phyloP scores from a whole-genome alignment of 2,113 vertebrate species.

The Chitala chitala region DNA sequence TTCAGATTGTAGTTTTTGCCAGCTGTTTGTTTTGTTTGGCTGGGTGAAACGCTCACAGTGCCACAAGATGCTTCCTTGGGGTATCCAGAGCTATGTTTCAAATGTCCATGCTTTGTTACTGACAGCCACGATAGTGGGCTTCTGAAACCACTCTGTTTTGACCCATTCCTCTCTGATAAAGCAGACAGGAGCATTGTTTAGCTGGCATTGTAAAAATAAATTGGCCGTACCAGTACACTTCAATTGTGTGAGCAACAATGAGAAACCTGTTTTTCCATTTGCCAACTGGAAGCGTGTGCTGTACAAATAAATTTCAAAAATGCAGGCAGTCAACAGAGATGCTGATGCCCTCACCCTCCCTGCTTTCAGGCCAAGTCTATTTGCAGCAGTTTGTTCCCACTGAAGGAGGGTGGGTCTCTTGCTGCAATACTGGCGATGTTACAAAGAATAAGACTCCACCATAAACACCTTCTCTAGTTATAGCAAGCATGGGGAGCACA shows the following conservation, averaged over 20 bases:
- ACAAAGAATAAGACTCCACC: background rate
- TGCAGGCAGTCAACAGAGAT: background rate
- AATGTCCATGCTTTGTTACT: background rate
- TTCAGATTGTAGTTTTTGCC: too few species aligned
- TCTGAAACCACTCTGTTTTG: background rate
- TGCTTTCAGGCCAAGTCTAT: background rate
- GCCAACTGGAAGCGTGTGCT: background rate
- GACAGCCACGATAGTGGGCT: background rate
- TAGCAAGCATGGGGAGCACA: background rate
- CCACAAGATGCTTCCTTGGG: background rate
- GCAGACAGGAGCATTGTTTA: background rate
- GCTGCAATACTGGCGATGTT: background rate
- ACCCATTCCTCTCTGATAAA: constrained; percentile 5
- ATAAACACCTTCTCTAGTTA: background rate
- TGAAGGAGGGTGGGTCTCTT: background rate
- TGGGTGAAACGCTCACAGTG: background rate
- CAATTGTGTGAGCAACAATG: constrained; percentile 14
- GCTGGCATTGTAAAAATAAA: constrained; percentile 1
- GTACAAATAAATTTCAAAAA: constrained; percentile 1
- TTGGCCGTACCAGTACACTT: background rate
- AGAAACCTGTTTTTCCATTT: background rate
- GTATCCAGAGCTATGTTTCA: background rate
- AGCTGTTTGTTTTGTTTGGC: constrained; percentile 3
- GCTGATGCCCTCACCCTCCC: background rate
- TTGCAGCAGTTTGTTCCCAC: background rate